Evolutionary conservation across 2,888 invertebrate species (phyloP).

Genomic region (Idaea aversata): DNA sequence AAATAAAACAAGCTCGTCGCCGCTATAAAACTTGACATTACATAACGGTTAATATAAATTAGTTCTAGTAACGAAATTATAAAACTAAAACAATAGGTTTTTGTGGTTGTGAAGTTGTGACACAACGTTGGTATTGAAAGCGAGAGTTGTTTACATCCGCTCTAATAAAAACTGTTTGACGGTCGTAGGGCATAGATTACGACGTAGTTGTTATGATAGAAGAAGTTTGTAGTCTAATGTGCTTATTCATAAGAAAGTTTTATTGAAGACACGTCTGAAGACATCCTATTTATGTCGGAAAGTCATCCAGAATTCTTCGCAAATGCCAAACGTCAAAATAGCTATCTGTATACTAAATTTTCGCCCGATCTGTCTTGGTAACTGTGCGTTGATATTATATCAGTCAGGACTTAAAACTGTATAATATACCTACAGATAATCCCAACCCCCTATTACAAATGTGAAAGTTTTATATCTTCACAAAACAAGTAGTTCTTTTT

Average conservation of each 20-base stretch:
- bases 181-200: conserved; percentile 12
- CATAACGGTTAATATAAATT: conserved; percentile 7
- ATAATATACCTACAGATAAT: neutral
- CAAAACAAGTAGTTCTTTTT: no score
- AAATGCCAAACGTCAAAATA: no score
- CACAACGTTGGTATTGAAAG: conserved; percentile 43
- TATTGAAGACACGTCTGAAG: neutral
- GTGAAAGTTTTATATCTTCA: neutral
- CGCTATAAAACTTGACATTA: no score
- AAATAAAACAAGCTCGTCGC: no score
- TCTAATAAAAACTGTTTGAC: conserved; percentile 42
- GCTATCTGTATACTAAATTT: no score
- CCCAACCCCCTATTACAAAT: neutral
- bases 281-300: no score
- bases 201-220: neutral
- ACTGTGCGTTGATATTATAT: no score
- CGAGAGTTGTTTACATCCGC: conserved; percentile 66
- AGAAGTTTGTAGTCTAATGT: neutral
- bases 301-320: no score
- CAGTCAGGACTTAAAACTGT: neutral
- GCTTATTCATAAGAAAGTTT: neutral
- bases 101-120: conserved; percentile 18
- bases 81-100: conserved; percentile 26
- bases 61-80: conserved; percentile 12
- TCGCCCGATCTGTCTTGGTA: no score